Evolutionary conservation across 2,888 invertebrate species (phyloP).

Genomic region (Dermolepida albohirtum): DNA sequence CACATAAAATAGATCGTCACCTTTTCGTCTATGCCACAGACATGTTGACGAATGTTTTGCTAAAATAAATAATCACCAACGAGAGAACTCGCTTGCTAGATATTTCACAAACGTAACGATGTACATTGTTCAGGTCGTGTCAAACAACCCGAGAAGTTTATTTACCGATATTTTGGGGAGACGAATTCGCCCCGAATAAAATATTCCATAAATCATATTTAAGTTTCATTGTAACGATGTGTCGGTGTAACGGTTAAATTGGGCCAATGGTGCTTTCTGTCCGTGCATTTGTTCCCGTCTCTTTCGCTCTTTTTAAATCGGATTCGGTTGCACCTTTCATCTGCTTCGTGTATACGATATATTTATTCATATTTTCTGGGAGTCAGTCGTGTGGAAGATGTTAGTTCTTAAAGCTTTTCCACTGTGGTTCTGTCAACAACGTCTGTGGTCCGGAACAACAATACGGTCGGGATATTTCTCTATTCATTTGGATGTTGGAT

Average conservation of each 20-base stretch:
- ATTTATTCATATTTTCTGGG: slow-evolving; percentile 37
- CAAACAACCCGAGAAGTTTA: slow-evolving; percentile 43
- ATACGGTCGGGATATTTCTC: slow-evolving; percentile 15
- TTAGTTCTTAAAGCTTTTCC: slow-evolving; percentile 36
- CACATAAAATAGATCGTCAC: not conserved
- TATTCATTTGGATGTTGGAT: slow-evolving; percentile 23
- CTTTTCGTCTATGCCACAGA: slow-evolving; percentile 6
- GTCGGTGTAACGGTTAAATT: slow-evolving; percentile 61
- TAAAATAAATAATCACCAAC: slow-evolving; percentile 38
- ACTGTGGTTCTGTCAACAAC: slow-evolving; percentile 38
- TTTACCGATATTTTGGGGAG: slow-evolving; percentile 60
- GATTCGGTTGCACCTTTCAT: not conserved
- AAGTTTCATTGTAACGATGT: slow-evolving; percentile 60
- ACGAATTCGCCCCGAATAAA: slow-evolving; percentile 63
- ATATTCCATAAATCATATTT: slow-evolving; percentile 66
- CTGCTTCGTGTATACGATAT: slow-evolving; percentile 5
- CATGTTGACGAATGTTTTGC: slow-evolving; percentile 36
- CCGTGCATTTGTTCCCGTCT: slow-evolving; percentile 4
- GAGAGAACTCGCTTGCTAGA: slow-evolving; percentile 20
- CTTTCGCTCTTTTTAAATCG: slow-evolving; percentile 1
- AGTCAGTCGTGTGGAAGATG: slow-evolving; percentile 39
- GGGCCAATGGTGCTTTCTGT: slow-evolving; percentile 49
- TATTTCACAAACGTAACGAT: slow-evolving; percentile 42
- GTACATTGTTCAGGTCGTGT: slow-evolving; percentile 24
- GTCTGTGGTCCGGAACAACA: slow-evolving; percentile 38